Base-by-base conservation (phyloP, 2,888 invertebrate species). In the Stictocephala bisonia region DNA sequence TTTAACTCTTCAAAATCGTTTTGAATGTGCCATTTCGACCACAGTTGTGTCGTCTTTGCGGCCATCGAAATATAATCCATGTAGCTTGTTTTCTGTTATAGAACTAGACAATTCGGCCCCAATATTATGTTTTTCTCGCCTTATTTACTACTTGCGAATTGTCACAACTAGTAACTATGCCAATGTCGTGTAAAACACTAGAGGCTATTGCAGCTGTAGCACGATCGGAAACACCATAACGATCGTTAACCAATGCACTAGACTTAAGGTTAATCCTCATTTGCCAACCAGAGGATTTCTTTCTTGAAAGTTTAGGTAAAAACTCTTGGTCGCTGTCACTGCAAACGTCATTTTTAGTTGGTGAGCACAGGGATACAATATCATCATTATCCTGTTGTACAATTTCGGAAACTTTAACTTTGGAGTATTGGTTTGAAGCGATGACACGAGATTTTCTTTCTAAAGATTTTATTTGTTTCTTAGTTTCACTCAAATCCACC, bases 171-270 rank as follows among this genome's bases (percentile, higher is more conserved):
- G 69, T 50, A 29, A 70, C 26, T 20, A 70, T 15, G 20, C 70
- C 70, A 56, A 69, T 18, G 51, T 73, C 73, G 9, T 73, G 27
- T 29, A 73, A 58, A 27, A 60, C 48, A 35, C 53, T 56, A 48
- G 56, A 64, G 18, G 70, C 73, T 15, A 68, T 48, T 29, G 31
- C 41, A 18, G 73, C 69, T 27, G 73, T 64, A 44, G 51, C 26
- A 41, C 69, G 35, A 70, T 71, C 73, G 3, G 73, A 73, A 50
- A 73, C 64, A 35, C 70, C 73, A 35, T 35, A 51, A 22, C 70
- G 41, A 40, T 73, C 60, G 24, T 60, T 51, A 20, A 26, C 69
- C 18, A 73, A 40, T n/a, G 56, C 11, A 29, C 27, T 58, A 27
- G 58, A 58, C 29, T 29, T 58, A n/a, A 58, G 35, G 29, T 58